A percentile compares a stretch with the other conserved stretches of the same genome.
phyloP scores from a whole-genome alignment of 2,113 vertebrate genomes.

The Proterorhinus semilunaris region DNA sequence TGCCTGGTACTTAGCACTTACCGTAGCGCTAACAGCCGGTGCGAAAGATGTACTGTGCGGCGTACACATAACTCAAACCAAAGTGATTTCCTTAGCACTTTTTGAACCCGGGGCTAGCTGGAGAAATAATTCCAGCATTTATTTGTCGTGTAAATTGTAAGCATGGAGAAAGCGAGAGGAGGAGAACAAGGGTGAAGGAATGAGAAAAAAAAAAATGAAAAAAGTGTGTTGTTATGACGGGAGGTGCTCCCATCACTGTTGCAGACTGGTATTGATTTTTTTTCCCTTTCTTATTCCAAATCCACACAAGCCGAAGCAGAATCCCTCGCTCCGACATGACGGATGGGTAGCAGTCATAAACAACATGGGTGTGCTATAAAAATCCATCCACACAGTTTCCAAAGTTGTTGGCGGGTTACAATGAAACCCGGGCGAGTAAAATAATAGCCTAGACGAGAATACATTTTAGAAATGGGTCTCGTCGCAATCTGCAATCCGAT shows the following conservation, averaged over 20 bases:
- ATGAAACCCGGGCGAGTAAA: too few species aligned
- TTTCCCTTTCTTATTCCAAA: neutral
- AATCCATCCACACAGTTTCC: neutral
- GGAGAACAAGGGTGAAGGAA: neutral
- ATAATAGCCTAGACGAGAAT: too few species aligned
- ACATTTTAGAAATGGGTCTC: too few species aligned
- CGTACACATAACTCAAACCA: slow-evolving; percentile 23
- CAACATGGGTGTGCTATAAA: neutral
- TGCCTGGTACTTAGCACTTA: slow-evolving; percentile 25
- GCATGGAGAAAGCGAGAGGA: neutral
- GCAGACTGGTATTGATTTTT: slow-evolving; percentile 5
- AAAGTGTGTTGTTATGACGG: slow-evolving; percentile 14
- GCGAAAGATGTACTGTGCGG: slow-evolving; percentile 23
- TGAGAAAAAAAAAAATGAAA: neutral
- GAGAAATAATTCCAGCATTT: slow-evolving; percentile 2
- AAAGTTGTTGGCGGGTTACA: too few species aligned
- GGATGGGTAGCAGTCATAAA: neutral
- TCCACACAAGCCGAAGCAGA: neutral
- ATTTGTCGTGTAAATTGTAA: neutral
- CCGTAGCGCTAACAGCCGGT: slow-evolving; percentile 20
- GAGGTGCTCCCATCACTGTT: neutral
- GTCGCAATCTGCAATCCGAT: too few species aligned
- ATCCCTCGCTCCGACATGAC: neutral
- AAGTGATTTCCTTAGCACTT: slow-evolving; percentile 1
- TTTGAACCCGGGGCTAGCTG: slow-evolving; percentile 4